phyloP scores from a whole-genome alignment of 2,113 vertebrate species.

The Gavia stellata region DNA sequence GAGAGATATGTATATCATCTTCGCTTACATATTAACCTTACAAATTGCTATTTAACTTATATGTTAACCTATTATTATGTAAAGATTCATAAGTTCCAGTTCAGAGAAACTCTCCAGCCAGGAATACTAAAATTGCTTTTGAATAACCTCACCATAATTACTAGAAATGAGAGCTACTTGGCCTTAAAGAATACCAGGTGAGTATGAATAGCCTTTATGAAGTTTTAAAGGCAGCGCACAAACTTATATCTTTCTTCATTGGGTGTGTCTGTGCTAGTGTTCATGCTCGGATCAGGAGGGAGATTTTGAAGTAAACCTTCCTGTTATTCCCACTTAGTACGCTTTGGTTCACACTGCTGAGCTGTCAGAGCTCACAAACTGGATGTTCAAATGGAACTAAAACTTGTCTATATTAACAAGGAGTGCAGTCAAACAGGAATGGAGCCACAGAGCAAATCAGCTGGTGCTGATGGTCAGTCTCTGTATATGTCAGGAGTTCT shows the following conservation, averaged over 20 bases:
- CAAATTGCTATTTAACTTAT: not conserved
- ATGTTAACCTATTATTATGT: not conserved
- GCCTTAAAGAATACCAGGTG: not conserved
- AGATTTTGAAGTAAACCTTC: not conserved
- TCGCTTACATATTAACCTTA: not conserved
- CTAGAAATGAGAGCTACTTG: not conserved
- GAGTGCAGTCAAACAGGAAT: not conserved
- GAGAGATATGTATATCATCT: not conserved
- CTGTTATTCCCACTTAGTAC: not conserved
- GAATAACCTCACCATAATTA: not conserved
- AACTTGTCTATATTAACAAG: not conserved
- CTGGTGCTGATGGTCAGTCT: not conserved
- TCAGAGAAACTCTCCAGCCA: not conserved
- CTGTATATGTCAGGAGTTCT: not conserved
- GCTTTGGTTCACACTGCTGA: not conserved
- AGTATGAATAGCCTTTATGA: not conserved
- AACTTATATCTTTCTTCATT: not conserved
- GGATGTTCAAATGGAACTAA: not conserved
- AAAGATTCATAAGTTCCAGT: not conserved
- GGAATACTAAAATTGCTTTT: not conserved
- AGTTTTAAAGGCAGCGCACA: not conserved
- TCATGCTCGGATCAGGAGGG: not conserved
- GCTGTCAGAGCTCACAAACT: not conserved
- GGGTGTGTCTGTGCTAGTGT: not conserved
- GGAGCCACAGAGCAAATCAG: not conserved